Percentiles rank a stretch among this genome's conserved stretches.
phyloP scores from a whole-genome alignment of 2,797 vertebrate species.

The Morus bassanus region DNA sequence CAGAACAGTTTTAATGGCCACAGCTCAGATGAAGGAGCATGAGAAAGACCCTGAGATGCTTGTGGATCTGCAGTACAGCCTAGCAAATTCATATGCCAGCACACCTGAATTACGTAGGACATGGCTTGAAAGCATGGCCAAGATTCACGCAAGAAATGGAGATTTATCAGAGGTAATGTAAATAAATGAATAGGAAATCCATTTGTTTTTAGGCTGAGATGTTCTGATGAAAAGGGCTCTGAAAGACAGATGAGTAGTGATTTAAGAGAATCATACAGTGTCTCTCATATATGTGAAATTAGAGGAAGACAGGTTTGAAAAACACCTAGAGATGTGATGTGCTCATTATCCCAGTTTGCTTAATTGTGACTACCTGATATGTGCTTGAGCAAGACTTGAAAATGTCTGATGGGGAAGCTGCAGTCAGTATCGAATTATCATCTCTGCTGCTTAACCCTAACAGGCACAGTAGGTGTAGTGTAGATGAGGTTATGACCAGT shows the following conservation, averaged over 20 bases:
- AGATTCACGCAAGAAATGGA: constrained; percentile 87
- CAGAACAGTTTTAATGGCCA: constrained; percentile 89
- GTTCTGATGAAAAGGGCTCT: neutral
- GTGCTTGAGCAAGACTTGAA: neutral
- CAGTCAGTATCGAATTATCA: neutral
- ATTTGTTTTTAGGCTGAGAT: neutral
- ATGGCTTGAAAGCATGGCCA: constrained; percentile 92
- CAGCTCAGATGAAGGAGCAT: constrained; percentile 92
- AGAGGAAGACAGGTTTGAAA: neutral
- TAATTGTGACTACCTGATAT: neutral
- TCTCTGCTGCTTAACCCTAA: neutral
- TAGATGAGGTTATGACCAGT: neutral
- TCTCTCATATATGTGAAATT: neutral
- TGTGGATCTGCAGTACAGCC: constrained; percentile 89
- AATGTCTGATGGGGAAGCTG: neutral
- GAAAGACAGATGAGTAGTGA: neutral
- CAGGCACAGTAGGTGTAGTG: neutral
- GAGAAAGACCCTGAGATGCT: constrained; percentile 92
- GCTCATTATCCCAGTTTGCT: neutral
- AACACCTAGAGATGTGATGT: neutral
- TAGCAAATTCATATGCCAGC: constrained; percentile 90
- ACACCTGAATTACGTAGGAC: constrained; percentile 87
- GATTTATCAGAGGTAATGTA: constrained; percentile 86
- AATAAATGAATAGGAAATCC: neutral
- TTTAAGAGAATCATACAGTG: neutral